These are phyloP conservation scores for Drosophila leontia DNA, from an alignment of 1,140 invertebrate genomes.

Conservation along the genomic window DNA sequence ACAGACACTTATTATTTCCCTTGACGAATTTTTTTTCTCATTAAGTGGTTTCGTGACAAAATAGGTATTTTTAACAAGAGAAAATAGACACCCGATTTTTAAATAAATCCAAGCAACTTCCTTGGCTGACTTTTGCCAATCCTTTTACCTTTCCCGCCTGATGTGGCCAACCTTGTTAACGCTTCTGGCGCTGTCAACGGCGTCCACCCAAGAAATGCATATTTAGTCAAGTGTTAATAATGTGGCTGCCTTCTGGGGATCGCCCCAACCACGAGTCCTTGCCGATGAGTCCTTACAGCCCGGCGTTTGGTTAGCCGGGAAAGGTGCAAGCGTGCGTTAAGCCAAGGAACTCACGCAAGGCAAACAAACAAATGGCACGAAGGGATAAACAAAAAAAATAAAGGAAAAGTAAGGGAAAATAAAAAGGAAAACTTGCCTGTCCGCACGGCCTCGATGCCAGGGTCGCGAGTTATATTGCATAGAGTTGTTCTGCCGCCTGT, in stretches of 20 bases:
- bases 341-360: constrained; percentile 48
- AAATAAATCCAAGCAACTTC: background rate
- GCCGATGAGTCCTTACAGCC: constrained; percentile 39
- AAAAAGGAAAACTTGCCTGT: constrained; percentile 67
- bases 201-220: constrained; percentile 82
- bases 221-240: constrained; percentile 85
- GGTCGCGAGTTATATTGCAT: constrained; percentile 43
- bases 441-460: constrained; percentile 33
- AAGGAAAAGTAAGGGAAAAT: constrained; percentile 29
- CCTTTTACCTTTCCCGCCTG: constrained; percentile 27
- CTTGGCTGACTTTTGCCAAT: constrained; percentile 10
- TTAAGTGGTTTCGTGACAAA: background rate
- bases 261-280: constrained; percentile 14
- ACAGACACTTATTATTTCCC: background rate
- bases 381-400: constrained; percentile 34
- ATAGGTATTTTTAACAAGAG: background rate
- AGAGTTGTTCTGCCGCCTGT: constrained; percentile 55
- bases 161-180: constrained; percentile 65
- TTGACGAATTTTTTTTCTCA: background rate
- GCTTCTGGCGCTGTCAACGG: constrained; percentile 65
- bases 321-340: constrained; percentile 81
- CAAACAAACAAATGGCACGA: constrained; percentile 56
- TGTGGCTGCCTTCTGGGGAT: constrained; percentile 66
- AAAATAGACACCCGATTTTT: background rate
- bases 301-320: constrained; percentile 18